Base-by-base conservation (phyloP, 2,888 invertebrate genomes). In the Drosophila nigritarsus region DNA sequence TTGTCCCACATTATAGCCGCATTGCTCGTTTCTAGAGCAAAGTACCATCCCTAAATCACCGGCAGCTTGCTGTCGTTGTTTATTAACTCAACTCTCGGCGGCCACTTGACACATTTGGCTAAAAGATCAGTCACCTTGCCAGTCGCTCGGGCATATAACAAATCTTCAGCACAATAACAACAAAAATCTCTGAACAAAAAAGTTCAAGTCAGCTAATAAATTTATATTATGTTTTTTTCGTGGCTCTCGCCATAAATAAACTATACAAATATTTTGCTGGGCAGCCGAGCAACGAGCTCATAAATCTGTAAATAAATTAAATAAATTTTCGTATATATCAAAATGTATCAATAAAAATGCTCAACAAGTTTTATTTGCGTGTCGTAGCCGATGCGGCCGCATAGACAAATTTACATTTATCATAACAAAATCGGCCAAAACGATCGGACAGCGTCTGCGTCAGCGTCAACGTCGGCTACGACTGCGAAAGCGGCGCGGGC, bases 261-360 rank as follows among this genome's bases (percentile, higher is more conserved):
- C 74, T 85, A 80, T 78, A 83, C 78, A 88, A 88, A 85, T 87
- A 85, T 85, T 85, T 85, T 77, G 79, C 79, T 73, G 73, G 69
- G 65, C 54, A 60, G 48, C 63, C 60, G 40, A 40, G 62, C 72
- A 73, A 66, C 88, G 81, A 85, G 86, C 85, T 87, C 88, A 87
- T 85, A 85, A 85, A 85, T 85, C 86, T 87, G 86, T 85, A 87
- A 85, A 85, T 83, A 87, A 85, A 87, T 85, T 79, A 85, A 81
- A 85, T 85, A 85, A 79, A 87, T 87, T 85, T 81, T 87, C 79
- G 72, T 76, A 80, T 76, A 87, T 87, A 86, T 81, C 88, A 87
- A 87, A 84, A 85, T 79, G 88, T 85, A 84, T 86, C 88, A 86
- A 86, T 86, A 86, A 86, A 88, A 88, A 85, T 87, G 83, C 88